Conservation (phyloP, 2,888 invertebrate genomes). For the Mystacides longicornis region DNA sequence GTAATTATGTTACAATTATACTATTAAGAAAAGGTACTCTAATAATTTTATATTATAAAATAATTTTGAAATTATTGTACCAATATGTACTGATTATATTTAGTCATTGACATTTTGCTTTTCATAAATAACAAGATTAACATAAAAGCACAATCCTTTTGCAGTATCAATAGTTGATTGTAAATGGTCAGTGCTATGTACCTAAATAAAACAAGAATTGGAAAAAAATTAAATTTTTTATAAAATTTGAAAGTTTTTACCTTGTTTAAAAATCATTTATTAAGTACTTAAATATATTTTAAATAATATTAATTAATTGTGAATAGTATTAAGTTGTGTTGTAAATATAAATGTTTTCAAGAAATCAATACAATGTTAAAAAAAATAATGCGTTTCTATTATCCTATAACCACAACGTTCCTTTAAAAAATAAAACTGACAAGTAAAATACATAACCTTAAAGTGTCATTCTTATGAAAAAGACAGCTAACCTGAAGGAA, state of each 20-base stretch:
- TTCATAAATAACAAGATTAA: background rate
- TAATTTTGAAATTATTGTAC: background rate
- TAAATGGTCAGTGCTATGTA: too few species aligned
- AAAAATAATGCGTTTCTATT: background rate
- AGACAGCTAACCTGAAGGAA: too few species aligned
- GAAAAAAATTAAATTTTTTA: background rate
- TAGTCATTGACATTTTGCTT: background rate
- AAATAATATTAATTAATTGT: conserved; percentile 3
- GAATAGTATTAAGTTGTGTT: conserved; percentile 10
- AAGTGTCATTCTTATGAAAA: too few species aligned
- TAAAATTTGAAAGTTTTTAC: background rate
- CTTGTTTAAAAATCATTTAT: background rate
- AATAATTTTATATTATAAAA: too few species aligned
- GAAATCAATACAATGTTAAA: background rate
- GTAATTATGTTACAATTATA: background rate
- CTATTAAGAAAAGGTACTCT: background rate
- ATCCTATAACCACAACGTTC: background rate
- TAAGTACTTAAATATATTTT: conserved; percentile 13
- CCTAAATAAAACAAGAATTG: background rate
- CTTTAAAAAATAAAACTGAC: too few species aligned
- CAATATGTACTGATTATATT: background rate
- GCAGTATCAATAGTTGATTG: too few species aligned
- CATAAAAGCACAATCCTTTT: too few species aligned
- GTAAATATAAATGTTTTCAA: conserved; percentile 12
- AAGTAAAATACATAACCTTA: too few species aligned